Base-by-base conservation (phyloP, 2,888 invertebrate species). In the Uropetala carovei region DNA sequence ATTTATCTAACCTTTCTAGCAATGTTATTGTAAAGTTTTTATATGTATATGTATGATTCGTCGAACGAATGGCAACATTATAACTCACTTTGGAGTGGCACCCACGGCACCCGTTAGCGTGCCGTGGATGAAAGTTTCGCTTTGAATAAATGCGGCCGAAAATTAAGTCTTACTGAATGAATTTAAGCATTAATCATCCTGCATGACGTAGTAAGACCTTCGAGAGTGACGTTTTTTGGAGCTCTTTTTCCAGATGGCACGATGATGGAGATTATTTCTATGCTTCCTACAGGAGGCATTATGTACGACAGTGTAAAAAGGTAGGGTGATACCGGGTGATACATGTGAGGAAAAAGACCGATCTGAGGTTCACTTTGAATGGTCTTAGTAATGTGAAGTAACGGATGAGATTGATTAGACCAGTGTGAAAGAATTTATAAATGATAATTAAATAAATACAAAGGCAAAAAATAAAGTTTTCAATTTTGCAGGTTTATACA, bases 161-260 rank as follows among this genome's bases (percentile, higher is more conserved):
- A 89, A 89, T 89, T 64, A 89, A 89, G 89, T 89, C 89, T 89
- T 68, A 30, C 68, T 18, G 89, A 89, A 89, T 89, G 64, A 43
- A 89, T 89, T 43, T 18, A 68, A 13, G 13, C 89, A 89, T 89
- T 89, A 60, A 89, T 89, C 89, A 89, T 89, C 64, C n/a, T 43
- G 68, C 43, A 43, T 43, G 89, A 68, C 68, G 14, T 43, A 18
- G 89, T 43, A 18, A 64, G 16, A 86, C 18, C 22, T 27, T 75
- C 75, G 27, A 75, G 75, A 22, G 75, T 27, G 75, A 22, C 75
- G 27, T 75, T 75, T 13, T 11, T 22, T 11, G 10, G 75, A 27
- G 10, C 75, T 75, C 75, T 27, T 75, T 75, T 75, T 75, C 9
- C 75, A 4, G 75, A 75, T 75, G 75, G 75, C 75, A 75, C 22